A percentile compares a stretch with the other conserved stretches of the same genome.
phyloP scores from a whole-genome alignment of 2,888 invertebrate genomes.

The Erynnis tages region DNA sequence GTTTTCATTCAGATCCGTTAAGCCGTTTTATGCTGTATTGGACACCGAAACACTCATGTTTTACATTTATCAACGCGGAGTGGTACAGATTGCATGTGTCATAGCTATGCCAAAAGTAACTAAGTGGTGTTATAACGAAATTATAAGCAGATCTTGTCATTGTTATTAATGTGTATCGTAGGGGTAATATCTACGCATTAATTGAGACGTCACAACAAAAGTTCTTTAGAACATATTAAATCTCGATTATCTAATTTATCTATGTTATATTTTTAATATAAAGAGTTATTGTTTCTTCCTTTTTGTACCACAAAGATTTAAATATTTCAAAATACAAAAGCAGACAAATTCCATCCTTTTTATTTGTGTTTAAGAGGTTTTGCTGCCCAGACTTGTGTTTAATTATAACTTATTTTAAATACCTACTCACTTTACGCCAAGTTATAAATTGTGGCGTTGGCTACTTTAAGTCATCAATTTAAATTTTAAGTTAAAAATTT shows the following conservation, averaged over 20 bases:
- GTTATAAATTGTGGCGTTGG: too few species aligned
- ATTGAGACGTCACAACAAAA: constrained; percentile 16
- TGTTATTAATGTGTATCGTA: constrained; percentile 14
- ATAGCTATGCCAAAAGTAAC: constrained; percentile 7
- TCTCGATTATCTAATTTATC: not conserved
- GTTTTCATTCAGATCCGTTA: constrained; percentile 35
- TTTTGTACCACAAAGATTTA: too few species aligned
- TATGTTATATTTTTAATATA: not conserved
- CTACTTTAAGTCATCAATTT: not conserved
- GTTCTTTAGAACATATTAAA: not conserved
- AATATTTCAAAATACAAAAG: too few species aligned
- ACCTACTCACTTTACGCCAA: too few species aligned
- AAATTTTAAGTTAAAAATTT: not conserved
- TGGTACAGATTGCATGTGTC: constrained; percentile 14
- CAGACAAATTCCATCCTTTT: too few species aligned
- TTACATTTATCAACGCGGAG: constrained; percentile 17
- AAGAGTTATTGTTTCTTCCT: not conserved
- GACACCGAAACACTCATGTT: constrained; percentile 12
- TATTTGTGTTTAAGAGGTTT: too few species aligned
- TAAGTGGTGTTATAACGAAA: constrained; percentile 8
- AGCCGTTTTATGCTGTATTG: constrained; percentile 34
- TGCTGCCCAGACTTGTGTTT: too few species aligned
- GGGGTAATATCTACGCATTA: constrained; percentile 5
- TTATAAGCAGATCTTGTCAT: constrained; percentile 8
- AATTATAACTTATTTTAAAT: too few species aligned